Conservation (phyloP, 2,797 vertebrate species). For the Craterocephalus amniculus region DNA sequence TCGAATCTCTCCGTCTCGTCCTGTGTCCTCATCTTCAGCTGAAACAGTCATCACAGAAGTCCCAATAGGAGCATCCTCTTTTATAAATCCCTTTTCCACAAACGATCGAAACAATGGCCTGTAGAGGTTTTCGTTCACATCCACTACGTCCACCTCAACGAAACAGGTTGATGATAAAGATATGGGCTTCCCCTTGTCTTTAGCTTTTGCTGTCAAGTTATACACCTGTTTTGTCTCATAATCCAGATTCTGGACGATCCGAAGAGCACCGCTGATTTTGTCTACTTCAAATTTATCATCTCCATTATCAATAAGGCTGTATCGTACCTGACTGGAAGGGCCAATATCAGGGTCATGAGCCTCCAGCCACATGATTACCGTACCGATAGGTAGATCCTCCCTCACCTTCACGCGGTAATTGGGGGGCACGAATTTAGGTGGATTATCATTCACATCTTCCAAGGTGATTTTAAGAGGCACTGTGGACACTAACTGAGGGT, state of each 20-base stretch:
- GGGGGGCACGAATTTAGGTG: conserved; percentile 92
- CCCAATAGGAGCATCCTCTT: conserved; percentile 90
- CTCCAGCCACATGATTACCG: conserved; percentile 94
- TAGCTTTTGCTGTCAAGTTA: conserved; percentile 93
- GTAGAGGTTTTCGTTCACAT: conserved; percentile 96
- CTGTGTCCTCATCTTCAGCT: conserved; percentile 92
- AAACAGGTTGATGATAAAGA: conserved; percentile 94
- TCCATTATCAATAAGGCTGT: conserved; percentile 90
- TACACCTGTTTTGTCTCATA: conserved; percentile 94
- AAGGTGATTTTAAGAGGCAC: conserved; percentile 89
- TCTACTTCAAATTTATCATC: conserved; percentile 95
- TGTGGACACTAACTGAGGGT: conserved; percentile 90
- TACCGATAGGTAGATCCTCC: conserved; percentile 95
- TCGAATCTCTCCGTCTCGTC: conserved; percentile 91
- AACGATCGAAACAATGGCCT: conserved; percentile 90
- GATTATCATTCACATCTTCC: conserved; percentile 96
- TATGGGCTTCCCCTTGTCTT: conserved; percentile 94
- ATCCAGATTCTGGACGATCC: conserved; percentile 91
- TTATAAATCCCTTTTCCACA: conserved; percentile 92
- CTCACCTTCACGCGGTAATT: conserved; percentile 93
- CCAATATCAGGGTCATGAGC: conserved; percentile 93
- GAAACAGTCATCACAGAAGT: conserved; percentile 91
- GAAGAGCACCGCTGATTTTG: conserved; percentile 93
- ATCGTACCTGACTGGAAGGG: conserved; percentile 93
- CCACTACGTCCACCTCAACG: conserved; percentile 93